These are phyloP conservation scores for Prolemur simus DNA, from an alignment of 2,113 vertebrate species.

Conservation along the genomic window DNA sequence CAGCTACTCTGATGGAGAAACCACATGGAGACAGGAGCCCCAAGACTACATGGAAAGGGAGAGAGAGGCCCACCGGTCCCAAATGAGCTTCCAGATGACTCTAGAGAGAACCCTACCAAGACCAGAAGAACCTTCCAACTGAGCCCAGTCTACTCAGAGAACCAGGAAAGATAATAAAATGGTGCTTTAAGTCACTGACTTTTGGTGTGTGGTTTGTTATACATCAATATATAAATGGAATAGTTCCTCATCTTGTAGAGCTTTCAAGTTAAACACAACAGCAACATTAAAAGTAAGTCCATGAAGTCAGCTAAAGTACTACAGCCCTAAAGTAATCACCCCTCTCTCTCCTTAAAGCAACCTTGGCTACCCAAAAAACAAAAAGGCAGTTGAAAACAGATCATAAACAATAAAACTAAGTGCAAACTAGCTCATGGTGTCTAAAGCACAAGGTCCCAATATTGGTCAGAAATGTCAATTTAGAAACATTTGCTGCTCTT, in stretches of 20 bases:
- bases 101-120: constrained; percentile 18
- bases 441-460: neutral
- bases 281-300: neutral
- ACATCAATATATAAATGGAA: neutral
- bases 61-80: neutral
- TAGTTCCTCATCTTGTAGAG: neutral
- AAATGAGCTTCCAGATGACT: neutral
- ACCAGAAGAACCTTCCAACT: neutral
- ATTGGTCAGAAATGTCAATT: neutral
- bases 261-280: constrained; percentile 2
- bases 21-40: neutral
- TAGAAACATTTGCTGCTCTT: neutral
- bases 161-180: neutral
- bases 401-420: constrained; percentile 3
- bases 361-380: neutral
- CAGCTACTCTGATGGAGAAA: neutral
- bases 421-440: neutral
- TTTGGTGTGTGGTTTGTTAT: neutral
- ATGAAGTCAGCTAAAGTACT: neutral
- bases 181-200: neutral
- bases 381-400: constrained; percentile 29
- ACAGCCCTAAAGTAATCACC: neutral
- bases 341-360: neutral
- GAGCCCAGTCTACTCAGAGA: neutral
- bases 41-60: neutral